A percentile compares a stretch with the other conserved stretches of the same genome.
Conservation (phyloP, 2,797 vertebrate species). For the Pangasius sanitwongsei region DNA sequence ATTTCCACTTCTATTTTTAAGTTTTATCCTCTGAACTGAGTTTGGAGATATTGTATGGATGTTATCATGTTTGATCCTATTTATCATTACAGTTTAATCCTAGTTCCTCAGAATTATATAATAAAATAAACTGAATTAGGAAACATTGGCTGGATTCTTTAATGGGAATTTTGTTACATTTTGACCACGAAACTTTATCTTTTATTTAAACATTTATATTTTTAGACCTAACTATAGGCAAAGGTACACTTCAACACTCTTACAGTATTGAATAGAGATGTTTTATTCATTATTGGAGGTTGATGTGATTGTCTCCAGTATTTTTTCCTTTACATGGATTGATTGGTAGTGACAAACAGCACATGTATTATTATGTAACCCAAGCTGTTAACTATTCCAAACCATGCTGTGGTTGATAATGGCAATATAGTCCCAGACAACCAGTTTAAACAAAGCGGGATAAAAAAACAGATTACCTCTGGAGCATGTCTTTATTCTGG, state of each 20-base stretch:
- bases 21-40: not conserved
- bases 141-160: not conserved
- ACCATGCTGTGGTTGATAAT: slow-evolving; percentile 9
- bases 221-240: not conserved
- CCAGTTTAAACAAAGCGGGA: slow-evolving; percentile 30
- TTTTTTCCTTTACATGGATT: not conserved
- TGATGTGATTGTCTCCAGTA: not conserved
- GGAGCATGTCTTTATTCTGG: slow-evolving; percentile 34
- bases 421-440: slow-evolving; percentile 17
- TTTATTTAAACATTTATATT: not conserved
- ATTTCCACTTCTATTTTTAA: not conserved
- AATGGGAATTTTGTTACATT: not conserved
- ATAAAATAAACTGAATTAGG: not conserved
- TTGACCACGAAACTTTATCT: not conserved
- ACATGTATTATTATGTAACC: slow-evolving; percentile 2
- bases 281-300: not conserved
- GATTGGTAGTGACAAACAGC: not conserved
- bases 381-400: slow-evolving; percentile 16
- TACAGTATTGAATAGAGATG: not conserved
- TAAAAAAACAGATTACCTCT: slow-evolving; percentile 13
- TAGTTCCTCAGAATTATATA: not conserved
- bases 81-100: not conserved
- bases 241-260: not conserved
- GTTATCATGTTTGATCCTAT: not conserved
- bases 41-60: not conserved